A percentile compares a stretch with the other conserved stretches of the same genome.
phyloP scores from a whole-genome alignment of 2,797 vertebrate genomes.

The Cyprinodon diabolis region DNA sequence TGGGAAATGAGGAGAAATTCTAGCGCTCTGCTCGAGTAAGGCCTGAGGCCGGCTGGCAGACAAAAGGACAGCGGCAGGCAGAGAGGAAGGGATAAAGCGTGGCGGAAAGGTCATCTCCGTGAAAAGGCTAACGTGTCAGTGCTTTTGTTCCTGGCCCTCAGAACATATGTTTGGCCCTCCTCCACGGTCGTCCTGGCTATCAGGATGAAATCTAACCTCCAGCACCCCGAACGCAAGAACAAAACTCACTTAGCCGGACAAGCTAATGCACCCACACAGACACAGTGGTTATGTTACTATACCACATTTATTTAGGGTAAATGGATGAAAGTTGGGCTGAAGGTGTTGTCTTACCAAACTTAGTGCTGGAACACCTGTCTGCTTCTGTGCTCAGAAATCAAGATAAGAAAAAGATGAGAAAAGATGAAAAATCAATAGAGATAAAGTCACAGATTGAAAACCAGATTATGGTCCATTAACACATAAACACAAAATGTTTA shows the following conservation, averaged over 20 bases:
- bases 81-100: slow-evolving; percentile 76
- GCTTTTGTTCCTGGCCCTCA: slow-evolving; percentile 86
- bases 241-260: slow-evolving; percentile 60
- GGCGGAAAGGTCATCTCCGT: slow-evolving; percentile 91
- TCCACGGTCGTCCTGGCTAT: slow-evolving; percentile 77
- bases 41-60: slow-evolving; percentile 88
- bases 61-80: slow-evolving; percentile 88
- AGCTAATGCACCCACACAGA: slow-evolving; percentile 12
- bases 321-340: slow-evolving; percentile 58
- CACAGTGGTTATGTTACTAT: slow-evolving; percentile 62
- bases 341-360: slow-evolving; percentile 67
- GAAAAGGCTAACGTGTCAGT: slow-evolving; percentile 89
- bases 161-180: slow-evolving; percentile 84
- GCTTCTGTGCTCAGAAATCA: slow-evolving; percentile 52
- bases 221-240: slow-evolving; percentile 66
- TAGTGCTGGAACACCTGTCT: slow-evolving; percentile 66
- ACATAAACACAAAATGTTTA: not conserved
- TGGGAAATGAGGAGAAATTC: slow-evolving; percentile 91
- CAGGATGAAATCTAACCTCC: slow-evolving; percentile 81
- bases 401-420: slow-evolving; percentile 64
- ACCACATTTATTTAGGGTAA: slow-evolving; percentile 72
- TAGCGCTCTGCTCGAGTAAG: slow-evolving; percentile 84
- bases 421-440: slow-evolving; percentile 48
- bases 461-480: slow-evolving; percentile 1
- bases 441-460: slow-evolving; percentile 19